Conservation (phyloP, 2,113 vertebrate species). For the Oryzias curvinotus region DNA sequence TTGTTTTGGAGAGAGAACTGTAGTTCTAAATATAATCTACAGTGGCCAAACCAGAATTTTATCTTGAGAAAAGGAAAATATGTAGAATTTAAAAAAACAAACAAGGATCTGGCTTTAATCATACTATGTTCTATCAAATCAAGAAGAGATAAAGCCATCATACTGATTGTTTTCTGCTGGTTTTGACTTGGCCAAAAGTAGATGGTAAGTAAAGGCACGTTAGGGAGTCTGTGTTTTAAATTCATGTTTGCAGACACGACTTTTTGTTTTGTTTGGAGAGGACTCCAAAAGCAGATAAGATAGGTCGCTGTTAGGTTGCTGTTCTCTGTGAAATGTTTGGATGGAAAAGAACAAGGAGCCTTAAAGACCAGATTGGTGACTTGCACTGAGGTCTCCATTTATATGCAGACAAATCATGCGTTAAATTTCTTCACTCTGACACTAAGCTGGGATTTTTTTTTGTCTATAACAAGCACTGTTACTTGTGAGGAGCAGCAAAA, state of each 20-base stretch:
- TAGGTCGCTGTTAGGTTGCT: constrained; percentile 9
- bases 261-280: constrained; percentile 22
- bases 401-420: constrained; percentile 32
- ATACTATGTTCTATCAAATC: constrained; percentile 20
- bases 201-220: neutral
- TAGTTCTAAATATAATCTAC: constrained; percentile 31
- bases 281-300: constrained; percentile 23
- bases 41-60: constrained; percentile 31
- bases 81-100: constrained; percentile 8
- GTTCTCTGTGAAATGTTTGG: constrained; percentile 16
- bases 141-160: constrained; percentile 35
- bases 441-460: constrained; percentile 38
- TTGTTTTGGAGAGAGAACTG: constrained; percentile 22
- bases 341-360: constrained; percentile 19
- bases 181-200: constrained; percentile 28
- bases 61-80: constrained; percentile 31
- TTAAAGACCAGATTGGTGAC: constrained; percentile 35
- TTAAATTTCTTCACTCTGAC: constrained; percentile 40
- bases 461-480: constrained; percentile 9
- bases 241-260: constrained; percentile 10
- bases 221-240: constrained; percentile 3
- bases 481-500: constrained; percentile 55
- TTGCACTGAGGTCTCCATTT: constrained; percentile 37
- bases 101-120: constrained; percentile 42
- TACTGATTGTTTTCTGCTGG: constrained; percentile 13